These are phyloP conservation scores for Agapornis canus DNA, from an alignment of 2,797 vertebrate genomes.

Conservation along the genomic window DNA sequence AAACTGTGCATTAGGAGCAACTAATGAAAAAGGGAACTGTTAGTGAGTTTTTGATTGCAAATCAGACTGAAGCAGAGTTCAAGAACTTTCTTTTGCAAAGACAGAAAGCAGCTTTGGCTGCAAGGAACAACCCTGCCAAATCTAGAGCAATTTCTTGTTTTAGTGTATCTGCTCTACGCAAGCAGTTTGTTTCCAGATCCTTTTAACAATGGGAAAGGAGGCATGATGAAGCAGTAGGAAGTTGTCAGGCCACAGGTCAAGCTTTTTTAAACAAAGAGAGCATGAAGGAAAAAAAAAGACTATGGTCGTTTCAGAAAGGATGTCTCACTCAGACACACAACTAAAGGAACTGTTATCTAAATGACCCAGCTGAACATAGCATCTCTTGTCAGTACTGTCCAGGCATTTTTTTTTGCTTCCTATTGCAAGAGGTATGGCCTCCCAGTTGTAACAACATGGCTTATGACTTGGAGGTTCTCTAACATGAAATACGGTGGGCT, in stretches of 20 bases:
- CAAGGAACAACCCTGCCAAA: background rate
- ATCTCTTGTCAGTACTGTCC: background rate
- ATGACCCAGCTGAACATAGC: background rate
- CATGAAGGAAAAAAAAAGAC: no score
- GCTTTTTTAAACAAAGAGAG: background rate
- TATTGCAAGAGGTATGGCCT: background rate
- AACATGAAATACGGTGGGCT: background rate
- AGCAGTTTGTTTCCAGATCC: background rate
- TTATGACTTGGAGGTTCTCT: background rate
- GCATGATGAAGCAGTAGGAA: background rate
- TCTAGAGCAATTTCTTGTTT: background rate
- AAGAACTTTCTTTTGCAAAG: background rate
- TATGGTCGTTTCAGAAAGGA: background rate
- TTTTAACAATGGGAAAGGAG: background rate
- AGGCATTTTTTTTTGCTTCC: background rate
- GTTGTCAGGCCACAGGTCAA: background rate
- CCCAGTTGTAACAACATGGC: background rate
- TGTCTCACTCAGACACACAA: background rate
- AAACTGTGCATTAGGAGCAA: background rate
- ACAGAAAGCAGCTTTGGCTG: background rate
- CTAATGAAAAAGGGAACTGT: background rate
- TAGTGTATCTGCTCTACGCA: background rate
- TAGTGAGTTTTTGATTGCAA: background rate
- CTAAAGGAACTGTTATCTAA: background rate
- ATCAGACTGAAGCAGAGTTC: background rate